Percentiles rank a stretch among this genome's conserved stretches.
Conservation (phyloP, 1,140 invertebrate species). For the Drosophila grimshawi region DNA sequence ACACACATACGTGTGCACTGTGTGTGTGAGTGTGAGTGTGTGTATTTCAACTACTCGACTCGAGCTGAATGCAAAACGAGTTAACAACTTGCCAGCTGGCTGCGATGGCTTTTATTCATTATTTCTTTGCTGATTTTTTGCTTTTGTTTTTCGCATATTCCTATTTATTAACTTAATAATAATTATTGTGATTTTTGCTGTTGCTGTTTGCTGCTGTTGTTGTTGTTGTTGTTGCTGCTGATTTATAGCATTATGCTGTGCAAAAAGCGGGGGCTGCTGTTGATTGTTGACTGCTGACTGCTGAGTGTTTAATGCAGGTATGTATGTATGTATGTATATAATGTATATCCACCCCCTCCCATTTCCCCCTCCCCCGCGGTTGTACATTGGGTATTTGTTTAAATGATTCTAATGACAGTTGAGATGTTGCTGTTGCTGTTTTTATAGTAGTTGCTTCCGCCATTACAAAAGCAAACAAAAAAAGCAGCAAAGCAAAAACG, state of each 20-base stretch:
- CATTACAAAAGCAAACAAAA: constrained; percentile 20
- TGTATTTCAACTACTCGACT: neutral
- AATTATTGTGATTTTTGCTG: neutral
- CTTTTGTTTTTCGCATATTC: constrained; percentile 10
- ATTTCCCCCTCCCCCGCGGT: neutral
- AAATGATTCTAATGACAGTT: constrained; percentile 9
- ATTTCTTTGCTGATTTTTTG: constrained; percentile 8
- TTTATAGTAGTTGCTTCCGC: constrained; percentile 36
- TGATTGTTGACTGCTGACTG: too few species aligned
- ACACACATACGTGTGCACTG: neutral
- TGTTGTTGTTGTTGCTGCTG: constrained; percentile 5
- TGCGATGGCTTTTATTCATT: constrained; percentile 25
- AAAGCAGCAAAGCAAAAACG: neutral
- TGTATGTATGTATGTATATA: neutral
- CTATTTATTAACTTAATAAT: constrained; percentile 6
- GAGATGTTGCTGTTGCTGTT: constrained; percentile 7
- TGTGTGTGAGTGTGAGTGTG: neutral
- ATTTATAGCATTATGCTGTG: constrained; percentile 7
- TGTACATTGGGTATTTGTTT: neutral
- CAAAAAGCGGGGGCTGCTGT: constrained; percentile 2
- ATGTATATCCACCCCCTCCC: neutral
- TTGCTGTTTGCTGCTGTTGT: neutral
- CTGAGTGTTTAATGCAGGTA: neutral
- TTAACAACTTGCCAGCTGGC: constrained; percentile 15
- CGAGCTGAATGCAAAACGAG: constrained; percentile 33